Percentiles rank a stretch among this genome's conserved stretches.
These are phyloP conservation scores for Ctenicera cuprea DNA, from an alignment of 2,888 invertebrate genomes.

Conservation along the genomic window DNA sequence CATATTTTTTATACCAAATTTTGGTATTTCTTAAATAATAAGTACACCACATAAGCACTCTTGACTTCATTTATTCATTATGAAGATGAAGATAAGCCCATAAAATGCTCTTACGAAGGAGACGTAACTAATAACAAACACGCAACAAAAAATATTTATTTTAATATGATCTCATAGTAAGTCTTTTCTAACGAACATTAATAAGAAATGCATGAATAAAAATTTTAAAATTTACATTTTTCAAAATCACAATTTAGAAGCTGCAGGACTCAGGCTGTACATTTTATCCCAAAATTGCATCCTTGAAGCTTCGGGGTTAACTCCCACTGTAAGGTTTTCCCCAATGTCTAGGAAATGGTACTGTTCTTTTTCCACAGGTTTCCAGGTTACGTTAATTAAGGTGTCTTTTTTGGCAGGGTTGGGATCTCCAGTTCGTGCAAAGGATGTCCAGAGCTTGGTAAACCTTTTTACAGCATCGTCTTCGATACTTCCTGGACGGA, in stretches of 20 bases:
- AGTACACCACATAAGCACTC: no score
- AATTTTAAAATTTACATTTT: no score
- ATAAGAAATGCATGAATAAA: no score
- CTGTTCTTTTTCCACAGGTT: slow-evolving; percentile 57
- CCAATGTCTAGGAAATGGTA: slow-evolving; percentile 65
- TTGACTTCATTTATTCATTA: no score
- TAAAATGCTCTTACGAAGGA: no score
- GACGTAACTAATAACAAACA: no score
- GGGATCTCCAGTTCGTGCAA: slow-evolving; percentile 62
- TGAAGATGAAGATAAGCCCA: no score
- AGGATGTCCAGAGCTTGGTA: slow-evolving; percentile 63
- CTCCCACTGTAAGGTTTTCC: slow-evolving; percentile 58
- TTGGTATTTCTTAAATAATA: no score
- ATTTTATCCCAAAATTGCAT: slow-evolving; percentile 58
- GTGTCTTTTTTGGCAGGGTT: slow-evolving; percentile 51
- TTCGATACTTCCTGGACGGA: slow-evolving; percentile 56
- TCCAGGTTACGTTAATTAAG: slow-evolving; percentile 57
- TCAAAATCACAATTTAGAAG: slow-evolving; percentile 3
- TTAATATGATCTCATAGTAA: no score
- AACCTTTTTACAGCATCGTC: slow-evolving; percentile 57
- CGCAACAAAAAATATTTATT: no score
- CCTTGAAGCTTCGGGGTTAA: slow-evolving; percentile 61
- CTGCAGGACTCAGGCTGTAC: neutral
- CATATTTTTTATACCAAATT: no score
- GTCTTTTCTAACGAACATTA: no score